phyloP scores from a whole-genome alignment of 2,888 invertebrate genomes.

The Ceriagrion tenellum region DNA sequence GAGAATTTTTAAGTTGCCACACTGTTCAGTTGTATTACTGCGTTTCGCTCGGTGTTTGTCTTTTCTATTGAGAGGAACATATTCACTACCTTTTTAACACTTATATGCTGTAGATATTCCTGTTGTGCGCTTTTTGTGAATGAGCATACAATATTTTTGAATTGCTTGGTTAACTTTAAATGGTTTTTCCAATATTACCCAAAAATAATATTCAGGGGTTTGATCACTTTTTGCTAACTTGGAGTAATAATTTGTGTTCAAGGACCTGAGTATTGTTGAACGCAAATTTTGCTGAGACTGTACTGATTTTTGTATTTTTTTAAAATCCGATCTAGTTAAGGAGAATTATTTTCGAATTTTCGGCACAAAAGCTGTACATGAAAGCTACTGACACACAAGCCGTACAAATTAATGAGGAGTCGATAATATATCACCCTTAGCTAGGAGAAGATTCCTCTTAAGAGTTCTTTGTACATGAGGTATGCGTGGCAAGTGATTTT shows the following conservation, averaged over 20 bases:
- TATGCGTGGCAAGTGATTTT: no score
- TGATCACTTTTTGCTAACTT: neutral
- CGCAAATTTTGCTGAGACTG: neutral
- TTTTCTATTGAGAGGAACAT: neutral
- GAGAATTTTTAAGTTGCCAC: neutral
- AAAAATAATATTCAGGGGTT: neutral
- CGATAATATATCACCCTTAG: no score
- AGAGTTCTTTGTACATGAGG: no score
- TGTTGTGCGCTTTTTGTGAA: neutral
- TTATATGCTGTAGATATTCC: neutral
- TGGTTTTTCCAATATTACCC: neutral
- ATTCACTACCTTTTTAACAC: neutral
- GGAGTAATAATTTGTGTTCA: neutral
- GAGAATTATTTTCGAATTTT: no score
- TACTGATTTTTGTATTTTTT: neutral
- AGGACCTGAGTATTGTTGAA: neutral
- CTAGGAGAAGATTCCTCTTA: no score
- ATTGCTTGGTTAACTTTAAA: neutral
- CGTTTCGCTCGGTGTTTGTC: neutral
- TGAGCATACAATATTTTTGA: neutral
- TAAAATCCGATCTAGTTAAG: no score
- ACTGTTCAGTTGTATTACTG: neutral
- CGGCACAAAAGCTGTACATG: no score
- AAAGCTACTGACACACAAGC: no score
- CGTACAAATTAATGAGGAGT: no score